Evolutionary conservation across 2,113 vertebrate genomes (phyloP).

Genomic region (Eolophus roseicapilla): DNA sequence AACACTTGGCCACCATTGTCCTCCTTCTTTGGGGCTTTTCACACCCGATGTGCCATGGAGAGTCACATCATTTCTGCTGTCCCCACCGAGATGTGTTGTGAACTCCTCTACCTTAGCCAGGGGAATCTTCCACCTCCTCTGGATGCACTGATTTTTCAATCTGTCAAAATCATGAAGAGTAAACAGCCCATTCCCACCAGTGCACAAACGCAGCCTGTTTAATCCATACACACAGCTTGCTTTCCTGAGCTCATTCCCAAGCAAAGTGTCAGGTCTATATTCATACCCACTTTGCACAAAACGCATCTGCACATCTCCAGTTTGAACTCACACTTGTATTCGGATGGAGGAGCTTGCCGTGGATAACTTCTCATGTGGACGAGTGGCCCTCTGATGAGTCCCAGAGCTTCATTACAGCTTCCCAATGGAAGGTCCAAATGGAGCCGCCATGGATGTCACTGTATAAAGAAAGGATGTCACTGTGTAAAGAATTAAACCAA

Average conservation of each 20-base stretch:
- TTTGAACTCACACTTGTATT: neutral
- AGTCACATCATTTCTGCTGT: neutral
- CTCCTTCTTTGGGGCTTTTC: neutral
- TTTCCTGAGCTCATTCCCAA: neutral
- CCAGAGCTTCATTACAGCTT: neutral
- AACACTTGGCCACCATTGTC: neutral
- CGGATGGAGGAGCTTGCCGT: fast-evolving
- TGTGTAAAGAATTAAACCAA: neutral
- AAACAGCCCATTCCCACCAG: neutral
- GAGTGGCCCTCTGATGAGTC: neutral
- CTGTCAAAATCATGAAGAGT: neutral
- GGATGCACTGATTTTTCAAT: neutral
- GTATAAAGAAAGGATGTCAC: neutral
- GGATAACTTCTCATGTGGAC: neutral
- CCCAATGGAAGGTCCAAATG: neutral
- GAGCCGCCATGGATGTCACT: neutral
- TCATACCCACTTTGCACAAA: neutral
- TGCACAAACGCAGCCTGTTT: neutral
- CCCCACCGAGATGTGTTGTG: neutral
- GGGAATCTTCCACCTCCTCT: neutral
- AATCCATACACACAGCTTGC: neutral
- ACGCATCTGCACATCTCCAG: fast-evolving
- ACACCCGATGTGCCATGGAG: neutral
- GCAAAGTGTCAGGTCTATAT: neutral
- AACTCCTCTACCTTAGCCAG: neutral